These are phyloP conservation scores for Nycticebus coucang DNA, from an alignment of 2,113 vertebrate species.

Conservation along the genomic window DNA sequence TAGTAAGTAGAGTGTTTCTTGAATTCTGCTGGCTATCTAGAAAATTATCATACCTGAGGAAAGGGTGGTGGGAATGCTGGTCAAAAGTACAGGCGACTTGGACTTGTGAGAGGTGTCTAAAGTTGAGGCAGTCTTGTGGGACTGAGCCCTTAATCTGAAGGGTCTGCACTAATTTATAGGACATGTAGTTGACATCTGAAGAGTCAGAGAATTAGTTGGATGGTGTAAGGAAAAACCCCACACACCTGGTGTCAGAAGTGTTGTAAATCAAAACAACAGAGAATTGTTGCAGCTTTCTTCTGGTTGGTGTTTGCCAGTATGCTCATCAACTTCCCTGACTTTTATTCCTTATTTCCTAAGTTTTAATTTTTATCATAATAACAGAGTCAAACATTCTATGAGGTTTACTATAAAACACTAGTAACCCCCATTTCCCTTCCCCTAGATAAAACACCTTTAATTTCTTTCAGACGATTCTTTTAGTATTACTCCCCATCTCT, in stretches of 20 bases:
- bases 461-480: background rate
- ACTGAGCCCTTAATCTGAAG: too few species aligned
- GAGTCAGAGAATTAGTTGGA: background rate
- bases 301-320: background rate
- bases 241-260: background rate
- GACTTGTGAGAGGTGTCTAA: background rate
- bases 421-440: background rate
- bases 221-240: background rate
- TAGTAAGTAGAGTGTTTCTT: background rate
- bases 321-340: background rate
- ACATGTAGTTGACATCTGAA: background rate
- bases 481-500: background rate
- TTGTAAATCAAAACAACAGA: background rate
- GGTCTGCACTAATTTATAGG: background rate
- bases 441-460: background rate
- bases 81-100: background rate
- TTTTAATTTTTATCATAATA: background rate
- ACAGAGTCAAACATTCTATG: background rate
- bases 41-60: background rate
- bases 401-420: slow-evolving; percentile 18
- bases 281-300: background rate
- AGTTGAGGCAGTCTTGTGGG: background rate
- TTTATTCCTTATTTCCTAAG: background rate
- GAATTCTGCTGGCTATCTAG: background rate
- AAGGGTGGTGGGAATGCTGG: background rate